Evolutionary conservation across 1,140 invertebrate genomes (phyloP).

Genomic region (Musca domestica): DNA sequence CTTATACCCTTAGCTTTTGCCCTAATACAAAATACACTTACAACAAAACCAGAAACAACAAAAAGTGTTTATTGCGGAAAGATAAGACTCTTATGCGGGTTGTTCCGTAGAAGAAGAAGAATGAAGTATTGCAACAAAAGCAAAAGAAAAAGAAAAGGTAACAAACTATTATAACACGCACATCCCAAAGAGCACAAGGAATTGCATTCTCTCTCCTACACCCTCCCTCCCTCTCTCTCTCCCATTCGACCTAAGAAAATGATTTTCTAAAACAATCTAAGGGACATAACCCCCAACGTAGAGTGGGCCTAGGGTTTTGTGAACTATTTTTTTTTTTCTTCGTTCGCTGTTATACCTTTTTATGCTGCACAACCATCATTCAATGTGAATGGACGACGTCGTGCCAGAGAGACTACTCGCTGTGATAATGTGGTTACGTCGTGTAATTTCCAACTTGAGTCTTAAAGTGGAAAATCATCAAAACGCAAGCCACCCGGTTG

Average conservation of each 20-base stretch:
- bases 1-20: no score
- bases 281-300: no score
- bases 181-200: background rate
- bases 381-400: no score
- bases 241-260: no score
- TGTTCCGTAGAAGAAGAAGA: conserved; percentile 31
- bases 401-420: background rate
- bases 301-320: no score
- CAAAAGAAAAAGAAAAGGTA: conserved; percentile 28
- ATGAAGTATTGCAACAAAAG: conserved; percentile 35
- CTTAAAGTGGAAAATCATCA: conserved; percentile 24
- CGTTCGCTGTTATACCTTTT: no score
- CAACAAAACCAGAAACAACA: background rate
- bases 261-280: no score
- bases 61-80: background rate
- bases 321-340: no score
- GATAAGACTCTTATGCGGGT: conserved; percentile 19
- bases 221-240: no score
- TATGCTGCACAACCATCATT: no score
- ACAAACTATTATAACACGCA: conserved; percentile 1
- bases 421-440: conserved; percentile 21
- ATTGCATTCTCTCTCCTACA: background rate
- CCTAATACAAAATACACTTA: background rate
- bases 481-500: background rate
- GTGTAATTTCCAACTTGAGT: conserved; percentile 23